phyloP scores from a whole-genome alignment of 2,797 vertebrate species.

The Hylomyscus alleni region DNA sequence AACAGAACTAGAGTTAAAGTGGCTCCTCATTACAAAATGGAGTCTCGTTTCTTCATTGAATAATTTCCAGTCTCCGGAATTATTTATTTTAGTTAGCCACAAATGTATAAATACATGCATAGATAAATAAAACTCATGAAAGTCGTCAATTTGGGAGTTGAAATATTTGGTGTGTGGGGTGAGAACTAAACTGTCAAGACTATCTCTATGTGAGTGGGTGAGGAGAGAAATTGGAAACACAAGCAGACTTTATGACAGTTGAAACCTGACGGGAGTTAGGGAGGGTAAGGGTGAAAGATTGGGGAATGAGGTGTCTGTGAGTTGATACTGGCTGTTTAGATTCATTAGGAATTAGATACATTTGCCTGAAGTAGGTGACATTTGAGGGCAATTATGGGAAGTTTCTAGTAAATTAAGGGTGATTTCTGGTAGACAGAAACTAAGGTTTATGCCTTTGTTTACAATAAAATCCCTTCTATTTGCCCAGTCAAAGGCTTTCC shows the following conservation, averaged over 20 bases:
- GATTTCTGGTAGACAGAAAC: no score
- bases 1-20: neutral
- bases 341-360: no score
- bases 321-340: neutral
- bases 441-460: no score
- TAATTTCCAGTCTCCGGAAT: neutral
- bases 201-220: neutral
- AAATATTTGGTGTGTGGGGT: neutral
- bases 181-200: neutral
- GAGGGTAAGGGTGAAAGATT: no score
- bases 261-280: neutral
- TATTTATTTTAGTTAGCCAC: neutral
- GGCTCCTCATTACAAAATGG: neutral
- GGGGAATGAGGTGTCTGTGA: neutral
- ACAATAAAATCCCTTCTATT: no score
- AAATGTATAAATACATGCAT: no score
- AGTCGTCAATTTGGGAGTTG: neutral
- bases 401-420: neutral
- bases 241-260: neutral
- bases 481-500: no score
- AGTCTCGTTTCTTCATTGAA: neutral
- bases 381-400: neutral
- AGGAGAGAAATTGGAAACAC: neutral
- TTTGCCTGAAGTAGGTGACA: neutral
- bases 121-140: neutral